These are phyloP conservation scores for Odontomyia ornata DNA, from an alignment of 2,888 invertebrate genomes.

Conservation along the genomic window DNA sequence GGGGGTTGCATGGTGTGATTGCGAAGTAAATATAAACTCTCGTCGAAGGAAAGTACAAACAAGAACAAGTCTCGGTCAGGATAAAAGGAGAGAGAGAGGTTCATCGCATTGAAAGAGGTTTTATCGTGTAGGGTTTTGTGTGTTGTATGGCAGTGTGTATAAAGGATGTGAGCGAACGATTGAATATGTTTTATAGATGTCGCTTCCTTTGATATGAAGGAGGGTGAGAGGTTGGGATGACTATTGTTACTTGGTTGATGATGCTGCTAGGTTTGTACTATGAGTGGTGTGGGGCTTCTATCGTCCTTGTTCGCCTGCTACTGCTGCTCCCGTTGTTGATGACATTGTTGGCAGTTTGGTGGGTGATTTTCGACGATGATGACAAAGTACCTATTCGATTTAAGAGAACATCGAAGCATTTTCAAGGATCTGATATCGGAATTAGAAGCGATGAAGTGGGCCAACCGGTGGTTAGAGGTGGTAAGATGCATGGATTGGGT, in stretches of 20 bases:
- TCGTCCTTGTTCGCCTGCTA: no score
- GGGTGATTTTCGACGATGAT: background rate
- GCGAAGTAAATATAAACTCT: background rate
- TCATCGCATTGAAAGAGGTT: background rate
- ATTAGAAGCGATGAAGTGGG: background rate
- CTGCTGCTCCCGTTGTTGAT: background rate
- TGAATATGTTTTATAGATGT: slow-evolving; percentile 43
- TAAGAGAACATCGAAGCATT: background rate
- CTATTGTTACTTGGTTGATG: background rate
- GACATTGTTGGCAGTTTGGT: background rate
- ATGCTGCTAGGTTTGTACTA: background rate
- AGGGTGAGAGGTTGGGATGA: background rate
- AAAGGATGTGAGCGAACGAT: slow-evolving; percentile 32
- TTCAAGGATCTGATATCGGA: background rate
- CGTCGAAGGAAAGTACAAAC: background rate
- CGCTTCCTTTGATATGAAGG: slow-evolving; percentile 20
- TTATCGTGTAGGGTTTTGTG: background rate
- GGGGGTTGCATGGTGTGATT: background rate
- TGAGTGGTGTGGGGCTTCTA: no score
- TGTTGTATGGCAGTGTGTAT: background rate
- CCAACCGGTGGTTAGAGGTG: background rate
- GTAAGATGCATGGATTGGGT: background rate
- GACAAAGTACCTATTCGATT: slow-evolving; percentile 1
- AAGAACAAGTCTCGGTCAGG: background rate
- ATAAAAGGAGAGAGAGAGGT: background rate